These are phyloP conservation scores for Tribolium castaneum DNA, from an alignment of 1,140 invertebrate species.

Conservation along the genomic window DNA sequence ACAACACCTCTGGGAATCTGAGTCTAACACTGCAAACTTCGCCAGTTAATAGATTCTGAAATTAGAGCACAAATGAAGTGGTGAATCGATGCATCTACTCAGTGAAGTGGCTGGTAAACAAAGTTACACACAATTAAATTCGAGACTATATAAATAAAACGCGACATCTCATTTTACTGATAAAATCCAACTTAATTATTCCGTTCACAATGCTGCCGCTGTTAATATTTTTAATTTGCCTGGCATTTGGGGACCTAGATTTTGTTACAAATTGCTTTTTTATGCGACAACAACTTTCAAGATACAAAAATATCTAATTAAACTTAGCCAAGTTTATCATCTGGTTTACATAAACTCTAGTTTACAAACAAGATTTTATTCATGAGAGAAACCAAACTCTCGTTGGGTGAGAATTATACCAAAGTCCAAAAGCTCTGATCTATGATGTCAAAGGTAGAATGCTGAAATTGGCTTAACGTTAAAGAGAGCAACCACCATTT, in stretches of 20 bases:
- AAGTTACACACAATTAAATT: background rate
- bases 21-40: slow-evolving; percentile 27
- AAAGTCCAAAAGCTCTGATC: too few species aligned
- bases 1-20: slow-evolving; percentile 31
- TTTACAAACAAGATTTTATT: too few species aligned
- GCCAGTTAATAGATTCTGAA: slow-evolving; percentile 34
- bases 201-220: background rate
- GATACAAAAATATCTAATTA: too few species aligned
- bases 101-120: background rate
- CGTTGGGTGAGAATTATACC: too few species aligned
- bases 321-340: too few species aligned
- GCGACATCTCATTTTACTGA: background rate
- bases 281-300: too few species aligned
- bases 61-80: slow-evolving; percentile 34
- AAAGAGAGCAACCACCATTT: too few species aligned
- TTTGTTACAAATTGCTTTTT: background rate
- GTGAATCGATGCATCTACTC: slow-evolving; percentile 4
- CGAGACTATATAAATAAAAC: background rate
- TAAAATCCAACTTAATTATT: background rate
- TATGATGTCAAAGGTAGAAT: too few species aligned
- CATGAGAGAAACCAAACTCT: too few species aligned
- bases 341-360: too few species aligned
- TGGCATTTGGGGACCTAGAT: background rate
- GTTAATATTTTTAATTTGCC: background rate
- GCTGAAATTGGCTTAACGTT: too few species aligned